Percentiles rank a stretch among this genome's conserved stretches.
These are phyloP conservation scores for Mormyrus lacerda DNA, from an alignment of 2,113 vertebrate species.

Conservation along the genomic window DNA sequence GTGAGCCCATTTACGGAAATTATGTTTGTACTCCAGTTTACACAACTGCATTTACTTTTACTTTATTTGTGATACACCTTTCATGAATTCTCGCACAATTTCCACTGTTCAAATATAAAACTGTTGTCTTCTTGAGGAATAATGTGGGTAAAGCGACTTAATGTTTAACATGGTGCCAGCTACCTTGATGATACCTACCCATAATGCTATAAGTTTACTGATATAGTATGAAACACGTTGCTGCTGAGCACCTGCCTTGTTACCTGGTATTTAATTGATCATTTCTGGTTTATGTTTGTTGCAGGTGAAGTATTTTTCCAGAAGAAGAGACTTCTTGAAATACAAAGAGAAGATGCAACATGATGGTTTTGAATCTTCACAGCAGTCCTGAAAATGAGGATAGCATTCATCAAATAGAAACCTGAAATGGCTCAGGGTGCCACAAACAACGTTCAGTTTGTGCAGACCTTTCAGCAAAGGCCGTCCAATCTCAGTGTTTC, in stretches of 20 bases:
- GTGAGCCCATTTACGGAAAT: background rate
- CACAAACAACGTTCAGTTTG: background rate
- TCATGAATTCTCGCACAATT: background rate
- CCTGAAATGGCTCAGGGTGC: background rate
- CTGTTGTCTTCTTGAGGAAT: background rate
- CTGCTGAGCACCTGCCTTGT: background rate
- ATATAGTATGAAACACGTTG: background rate
- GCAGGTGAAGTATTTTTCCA: constrained; percentile 89
- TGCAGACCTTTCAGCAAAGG: background rate
- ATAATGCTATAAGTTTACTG: background rate
- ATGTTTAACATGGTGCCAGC: background rate
- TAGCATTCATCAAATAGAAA: background rate
- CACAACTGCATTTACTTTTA: background rate
- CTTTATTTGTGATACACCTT: background rate
- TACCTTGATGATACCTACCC: background rate
- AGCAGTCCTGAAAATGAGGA: constrained; percentile 45
- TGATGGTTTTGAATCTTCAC: constrained; percentile 62
- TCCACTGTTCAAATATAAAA: background rate
- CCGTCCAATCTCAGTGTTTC: background rate
- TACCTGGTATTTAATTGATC: background rate
- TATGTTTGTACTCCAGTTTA: background rate
- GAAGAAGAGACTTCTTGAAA: constrained; percentile 86
- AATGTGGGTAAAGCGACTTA: background rate
- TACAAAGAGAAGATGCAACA: constrained; percentile 78
- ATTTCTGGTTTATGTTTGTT: constrained; percentile 11